Evolutionary conservation across 1,140 invertebrate species (phyloP).

Genomic region (Brachystomella parvula): DNA sequence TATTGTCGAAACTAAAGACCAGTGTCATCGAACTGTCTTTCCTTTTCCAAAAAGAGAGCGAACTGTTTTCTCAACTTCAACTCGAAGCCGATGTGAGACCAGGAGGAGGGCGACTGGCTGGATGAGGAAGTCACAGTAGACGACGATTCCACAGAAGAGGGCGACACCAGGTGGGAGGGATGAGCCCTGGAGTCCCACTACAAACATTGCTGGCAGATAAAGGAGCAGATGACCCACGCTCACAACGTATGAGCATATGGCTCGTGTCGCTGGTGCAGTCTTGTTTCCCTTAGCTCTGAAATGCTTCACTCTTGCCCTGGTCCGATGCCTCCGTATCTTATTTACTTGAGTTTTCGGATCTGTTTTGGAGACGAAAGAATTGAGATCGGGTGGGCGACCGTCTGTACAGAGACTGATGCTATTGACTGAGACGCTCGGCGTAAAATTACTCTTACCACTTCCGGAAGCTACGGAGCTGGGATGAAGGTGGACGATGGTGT

Average conservation of each 20-base stretch:
- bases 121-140: conserved; percentile 42
- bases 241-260: conserved; percentile 39
- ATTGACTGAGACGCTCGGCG: neutral
- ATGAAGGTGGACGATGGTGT: neutral
- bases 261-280: conserved; percentile 33
- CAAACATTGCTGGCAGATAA: conserved; percentile 40
- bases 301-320: conserved; percentile 24
- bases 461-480: neutral
- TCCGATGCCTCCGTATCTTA: conserved; percentile 16
- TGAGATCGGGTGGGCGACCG: conserved; percentile 1
- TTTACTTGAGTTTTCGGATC: neutral
- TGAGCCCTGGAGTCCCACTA: conserved; percentile 34
- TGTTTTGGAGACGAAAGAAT: neutral
- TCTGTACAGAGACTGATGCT: neutral
- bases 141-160: conserved; percentile 39
- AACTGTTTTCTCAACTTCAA: conserved; percentile 32
- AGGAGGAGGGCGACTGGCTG: conserved; percentile 40
- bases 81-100: conserved; percentile 37
- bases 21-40: neutral
- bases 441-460: neutral
- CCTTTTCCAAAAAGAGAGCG: neutral
- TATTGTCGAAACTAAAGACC: neutral
- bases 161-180: conserved; percentile 39
- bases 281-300: conserved; percentile 22
- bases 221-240: conserved; percentile 40